Conservation (phyloP, 1,140 invertebrate species). For the Meloidogyne floridensis region DNA sequence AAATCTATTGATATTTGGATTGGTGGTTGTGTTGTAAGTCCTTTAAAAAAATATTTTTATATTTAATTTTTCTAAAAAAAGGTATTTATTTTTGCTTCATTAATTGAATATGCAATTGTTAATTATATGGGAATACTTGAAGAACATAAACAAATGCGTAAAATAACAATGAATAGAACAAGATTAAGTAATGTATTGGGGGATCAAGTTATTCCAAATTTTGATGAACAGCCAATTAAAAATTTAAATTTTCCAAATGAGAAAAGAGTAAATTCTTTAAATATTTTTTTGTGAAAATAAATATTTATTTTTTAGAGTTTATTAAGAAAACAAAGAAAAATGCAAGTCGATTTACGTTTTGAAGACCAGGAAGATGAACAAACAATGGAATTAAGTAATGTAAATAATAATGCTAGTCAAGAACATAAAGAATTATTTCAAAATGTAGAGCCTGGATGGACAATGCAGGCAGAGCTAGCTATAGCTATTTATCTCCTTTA, state of each 20-base stretch:
- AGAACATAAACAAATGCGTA: constrained; percentile 62
- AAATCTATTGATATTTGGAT: constrained; percentile 94
- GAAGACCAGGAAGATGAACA: constrained; percentile 44
- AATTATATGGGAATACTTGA: constrained; percentile 75
- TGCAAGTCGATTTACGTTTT: constrained; percentile 50
- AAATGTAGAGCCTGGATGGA: constrained; percentile 56
- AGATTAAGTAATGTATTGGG: constrained; percentile 63
- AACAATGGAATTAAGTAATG: constrained; percentile 46
- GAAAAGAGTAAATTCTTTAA: constrained; percentile 16
- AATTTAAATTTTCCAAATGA: constrained; percentile 17
- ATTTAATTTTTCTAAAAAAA: constrained; percentile 66
- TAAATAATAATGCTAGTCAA: constrained; percentile 37
- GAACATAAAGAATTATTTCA: constrained; percentile 35
- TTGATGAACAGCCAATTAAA: neutral
- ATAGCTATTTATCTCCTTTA: no score
- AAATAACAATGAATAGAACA: constrained; percentile 58
- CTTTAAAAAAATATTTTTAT: constrained; percentile 35
- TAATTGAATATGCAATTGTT: constrained; percentile 91
- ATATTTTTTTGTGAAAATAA: neutral
- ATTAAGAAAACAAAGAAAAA: constrained; percentile 45
- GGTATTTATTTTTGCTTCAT: constrained; percentile 92
- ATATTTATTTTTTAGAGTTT: constrained; percentile 43
- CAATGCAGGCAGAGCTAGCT: neutral
- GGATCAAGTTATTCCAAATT: constrained; percentile 14
- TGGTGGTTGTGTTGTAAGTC: constrained; percentile 76